These are phyloP conservation scores for Galaxias olidus DNA, from an alignment of 2,797 vertebrate species.

Conservation along the genomic window DNA sequence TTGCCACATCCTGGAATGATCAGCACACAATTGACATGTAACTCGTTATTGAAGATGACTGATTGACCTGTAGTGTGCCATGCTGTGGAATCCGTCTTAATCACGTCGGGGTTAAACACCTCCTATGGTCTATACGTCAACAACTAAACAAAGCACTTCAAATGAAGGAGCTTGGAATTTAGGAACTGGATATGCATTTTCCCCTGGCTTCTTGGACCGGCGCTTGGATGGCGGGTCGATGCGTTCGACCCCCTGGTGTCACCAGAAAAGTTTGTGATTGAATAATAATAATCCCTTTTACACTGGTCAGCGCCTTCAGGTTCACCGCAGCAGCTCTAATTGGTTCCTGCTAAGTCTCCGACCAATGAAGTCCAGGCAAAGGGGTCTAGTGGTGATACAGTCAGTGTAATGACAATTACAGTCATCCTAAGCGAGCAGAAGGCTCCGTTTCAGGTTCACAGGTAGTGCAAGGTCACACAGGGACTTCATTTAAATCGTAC, in stretches of 20 bases:
- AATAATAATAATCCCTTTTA: conserved; percentile 59
- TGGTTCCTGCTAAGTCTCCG: conserved; percentile 58
- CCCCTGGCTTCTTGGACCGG: conserved; percentile 46
- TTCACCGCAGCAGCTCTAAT: conserved; percentile 62
- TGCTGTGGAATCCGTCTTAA: conserved; percentile 62
- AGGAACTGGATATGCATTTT: conserved; percentile 60
- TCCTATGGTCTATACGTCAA: conserved; percentile 41
- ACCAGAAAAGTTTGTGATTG: conserved; percentile 52
- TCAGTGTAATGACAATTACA: too few relatives aligned
- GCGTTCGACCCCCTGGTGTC: conserved; percentile 44
- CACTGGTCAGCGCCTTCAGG: conserved; percentile 59
- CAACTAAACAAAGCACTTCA: conserved; percentile 48
- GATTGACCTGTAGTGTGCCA: conserved; percentile 60
- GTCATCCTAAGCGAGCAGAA: too few relatives aligned
- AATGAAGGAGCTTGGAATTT: conserved; percentile 64
- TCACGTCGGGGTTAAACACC: neutral
- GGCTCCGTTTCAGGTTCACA: too few relatives aligned
- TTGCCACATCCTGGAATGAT: conserved; percentile 60
- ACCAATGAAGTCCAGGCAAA: conserved; percentile 64
- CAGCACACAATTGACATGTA: conserved; percentile 64
- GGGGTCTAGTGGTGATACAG: conserved; percentile 48
- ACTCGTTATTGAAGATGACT: conserved; percentile 67
- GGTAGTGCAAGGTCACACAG: too few relatives aligned
- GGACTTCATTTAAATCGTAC: too few relatives aligned
- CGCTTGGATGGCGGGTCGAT: conserved; percentile 62